Conservation (phyloP, 2,888 invertebrate species). For the Aspidiotus rigidus region DNA sequence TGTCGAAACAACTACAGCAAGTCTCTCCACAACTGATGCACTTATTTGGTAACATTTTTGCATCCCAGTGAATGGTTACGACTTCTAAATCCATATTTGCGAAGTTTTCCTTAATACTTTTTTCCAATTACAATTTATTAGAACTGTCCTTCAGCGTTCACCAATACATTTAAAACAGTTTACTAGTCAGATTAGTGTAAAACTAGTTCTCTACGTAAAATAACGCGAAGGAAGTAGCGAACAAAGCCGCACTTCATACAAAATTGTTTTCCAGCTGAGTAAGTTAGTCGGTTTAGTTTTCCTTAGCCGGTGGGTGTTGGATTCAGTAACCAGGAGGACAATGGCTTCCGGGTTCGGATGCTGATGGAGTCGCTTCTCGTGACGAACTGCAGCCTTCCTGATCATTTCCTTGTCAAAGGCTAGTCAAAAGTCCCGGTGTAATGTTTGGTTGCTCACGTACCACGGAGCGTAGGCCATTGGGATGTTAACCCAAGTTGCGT, state of each 20-base stretch:
- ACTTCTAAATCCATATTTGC: too few species aligned
- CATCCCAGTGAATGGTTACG: too few species aligned
- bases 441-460: too few species aligned
- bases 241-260: neutral
- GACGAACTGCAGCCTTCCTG: neutral
- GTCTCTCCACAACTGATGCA: too few species aligned
- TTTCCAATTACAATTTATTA: neutral
- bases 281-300: neutral
- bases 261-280: neutral
- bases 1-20: too few species aligned
- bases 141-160: neutral
- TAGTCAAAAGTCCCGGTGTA: too few species aligned
- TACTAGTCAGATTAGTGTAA: neutral
- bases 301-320: neutral
- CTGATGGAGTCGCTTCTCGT: constrained; percentile 1
- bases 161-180: neutral
- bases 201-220: neutral
- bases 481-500: too few species aligned
- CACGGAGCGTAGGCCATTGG: too few species aligned
- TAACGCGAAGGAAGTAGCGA: constrained; percentile 4
- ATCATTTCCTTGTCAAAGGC: neutral
- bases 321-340: neutral
- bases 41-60: too few species aligned
- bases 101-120: too few species aligned
- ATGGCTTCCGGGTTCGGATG: constrained; percentile 1